These are phyloP conservation scores for Sitophilus oryzae DNA, from an alignment of 1,140 invertebrate genomes.

Conservation along the genomic window DNA sequence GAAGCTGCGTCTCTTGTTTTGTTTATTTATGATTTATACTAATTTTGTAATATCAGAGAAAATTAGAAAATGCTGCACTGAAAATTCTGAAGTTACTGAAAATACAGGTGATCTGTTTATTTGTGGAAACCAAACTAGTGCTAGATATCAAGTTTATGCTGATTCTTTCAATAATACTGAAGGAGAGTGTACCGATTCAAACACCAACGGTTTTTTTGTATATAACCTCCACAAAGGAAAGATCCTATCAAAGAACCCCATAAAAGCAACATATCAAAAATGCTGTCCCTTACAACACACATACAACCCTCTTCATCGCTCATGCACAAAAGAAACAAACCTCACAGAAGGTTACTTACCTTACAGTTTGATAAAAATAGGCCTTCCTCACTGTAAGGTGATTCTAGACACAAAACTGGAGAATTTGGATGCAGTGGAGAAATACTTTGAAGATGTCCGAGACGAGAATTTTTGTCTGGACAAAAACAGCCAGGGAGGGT, in stretches of 20 bases:
- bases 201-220: not conserved
- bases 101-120: no score
- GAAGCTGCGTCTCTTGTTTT: no score
- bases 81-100: no score
- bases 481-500: conserved; percentile 1
- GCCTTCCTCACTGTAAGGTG: conserved; percentile 21
- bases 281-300: conserved; percentile 26
- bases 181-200: conserved; percentile 5
- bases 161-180: not conserved
- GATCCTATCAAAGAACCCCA: not conserved
- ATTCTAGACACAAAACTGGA: conserved; percentile 20
- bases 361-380: conserved; percentile 22
- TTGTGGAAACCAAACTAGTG: not conserved
- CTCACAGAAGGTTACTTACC: not conserved
- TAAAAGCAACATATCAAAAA: conserved; percentile 11
- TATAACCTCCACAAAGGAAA: not conserved
- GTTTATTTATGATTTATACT: no score
- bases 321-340: conserved; percentile 12
- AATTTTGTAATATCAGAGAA: no score
- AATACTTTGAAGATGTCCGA: not conserved
- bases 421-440: not conserved
- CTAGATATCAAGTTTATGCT: not conserved
- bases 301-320: conserved; percentile 21
- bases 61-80: no score
- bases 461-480: conserved; percentile 21